Conservation (phyloP, 2,113 vertebrate species). For the Corythornis vintsioides region DNA sequence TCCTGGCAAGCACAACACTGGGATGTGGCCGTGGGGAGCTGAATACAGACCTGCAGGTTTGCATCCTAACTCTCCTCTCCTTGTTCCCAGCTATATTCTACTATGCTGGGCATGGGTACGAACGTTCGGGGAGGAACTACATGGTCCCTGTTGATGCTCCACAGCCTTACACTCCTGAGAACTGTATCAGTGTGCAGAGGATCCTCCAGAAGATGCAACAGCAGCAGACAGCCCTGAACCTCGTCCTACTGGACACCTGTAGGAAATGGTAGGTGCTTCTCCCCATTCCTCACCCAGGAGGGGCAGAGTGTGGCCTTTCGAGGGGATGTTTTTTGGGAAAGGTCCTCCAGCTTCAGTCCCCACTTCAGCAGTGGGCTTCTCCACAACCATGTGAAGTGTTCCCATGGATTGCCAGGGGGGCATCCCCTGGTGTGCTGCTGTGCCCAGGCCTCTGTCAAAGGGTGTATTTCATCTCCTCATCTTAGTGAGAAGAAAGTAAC, state of each 20-base stretch:
- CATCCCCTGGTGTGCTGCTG: rapidly evolving
- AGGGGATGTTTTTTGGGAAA: not conserved
- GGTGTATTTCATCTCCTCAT: not conserved
- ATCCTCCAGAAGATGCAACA: slow-evolving; percentile 86
- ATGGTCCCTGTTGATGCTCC: slow-evolving; percentile 87
- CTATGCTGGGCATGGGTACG: slow-evolving; percentile 88
- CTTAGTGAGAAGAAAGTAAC: not conserved
- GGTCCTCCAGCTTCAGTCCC: not conserved
- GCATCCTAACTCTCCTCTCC: not conserved
- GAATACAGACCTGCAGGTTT: not conserved
- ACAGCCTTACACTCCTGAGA: slow-evolving; percentile 80
- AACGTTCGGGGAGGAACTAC: slow-evolving; percentile 85
- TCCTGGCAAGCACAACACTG: not conserved
- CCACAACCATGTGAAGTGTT: rapidly evolving
- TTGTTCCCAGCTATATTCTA: slow-evolving; percentile 83
- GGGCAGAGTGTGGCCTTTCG: rapidly evolving
- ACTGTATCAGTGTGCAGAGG: slow-evolving; percentile 87
- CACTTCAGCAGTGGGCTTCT: not conserved
- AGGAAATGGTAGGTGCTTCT: slow-evolving; percentile 71
- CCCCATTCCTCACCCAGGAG: not conserved
- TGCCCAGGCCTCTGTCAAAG: not conserved
- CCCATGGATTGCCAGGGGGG: rapidly evolving
- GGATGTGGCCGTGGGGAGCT: rapidly evolving
- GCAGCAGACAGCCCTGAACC: slow-evolving; percentile 78
- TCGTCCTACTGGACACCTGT: slow-evolving; percentile 87